Evolutionary conservation across 2,797 vertebrate genomes (phyloP).

Genomic region (Podargus strigoides): DNA sequence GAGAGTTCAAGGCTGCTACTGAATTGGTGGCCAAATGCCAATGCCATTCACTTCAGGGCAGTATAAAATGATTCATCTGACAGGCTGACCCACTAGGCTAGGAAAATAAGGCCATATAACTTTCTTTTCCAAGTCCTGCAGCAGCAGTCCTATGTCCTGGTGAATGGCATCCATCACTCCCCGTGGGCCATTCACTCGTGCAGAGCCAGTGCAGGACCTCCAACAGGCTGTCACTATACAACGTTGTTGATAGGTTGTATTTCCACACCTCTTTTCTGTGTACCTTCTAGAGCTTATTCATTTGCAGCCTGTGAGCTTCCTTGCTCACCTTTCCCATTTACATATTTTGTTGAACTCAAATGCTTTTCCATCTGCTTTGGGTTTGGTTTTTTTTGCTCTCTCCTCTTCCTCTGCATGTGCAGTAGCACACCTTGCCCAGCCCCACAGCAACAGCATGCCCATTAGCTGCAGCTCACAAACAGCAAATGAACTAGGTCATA

Average conservation of each 20-base stretch:
- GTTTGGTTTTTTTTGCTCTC: not conserved
- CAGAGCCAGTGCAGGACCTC: not conserved
- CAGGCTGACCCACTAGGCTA: not conserved
- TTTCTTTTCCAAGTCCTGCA: not conserved
- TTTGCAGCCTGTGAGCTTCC: not conserved
- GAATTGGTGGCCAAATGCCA: constrained; percentile 51
- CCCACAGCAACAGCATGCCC: not conserved
- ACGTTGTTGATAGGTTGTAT: not conserved
- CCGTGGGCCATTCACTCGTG: fast-evolving
- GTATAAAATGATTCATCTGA: constrained; percentile 29
- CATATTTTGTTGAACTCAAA: not conserved
- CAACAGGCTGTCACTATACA: not conserved
- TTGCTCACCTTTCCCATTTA: not conserved
- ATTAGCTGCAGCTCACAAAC: not conserved
- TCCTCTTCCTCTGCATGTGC: not conserved
- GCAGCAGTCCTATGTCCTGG: not conserved
- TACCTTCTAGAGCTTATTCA: not conserved
- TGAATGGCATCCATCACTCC: not conserved
- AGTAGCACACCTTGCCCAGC: not conserved
- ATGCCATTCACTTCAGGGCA: not conserved
- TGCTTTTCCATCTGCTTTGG: not conserved
- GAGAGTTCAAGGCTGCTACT: constrained; percentile 54
- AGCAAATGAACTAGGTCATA: not conserved
- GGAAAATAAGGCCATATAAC: not conserved
- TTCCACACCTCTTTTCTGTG: not conserved